A percentile compares a stretch with the other conserved stretches of the same genome.
phyloP scores from a whole-genome alignment of 30 jellyfish, hydroid and myxozoan genomes.

The Phacellophora camtschatica region DNA sequence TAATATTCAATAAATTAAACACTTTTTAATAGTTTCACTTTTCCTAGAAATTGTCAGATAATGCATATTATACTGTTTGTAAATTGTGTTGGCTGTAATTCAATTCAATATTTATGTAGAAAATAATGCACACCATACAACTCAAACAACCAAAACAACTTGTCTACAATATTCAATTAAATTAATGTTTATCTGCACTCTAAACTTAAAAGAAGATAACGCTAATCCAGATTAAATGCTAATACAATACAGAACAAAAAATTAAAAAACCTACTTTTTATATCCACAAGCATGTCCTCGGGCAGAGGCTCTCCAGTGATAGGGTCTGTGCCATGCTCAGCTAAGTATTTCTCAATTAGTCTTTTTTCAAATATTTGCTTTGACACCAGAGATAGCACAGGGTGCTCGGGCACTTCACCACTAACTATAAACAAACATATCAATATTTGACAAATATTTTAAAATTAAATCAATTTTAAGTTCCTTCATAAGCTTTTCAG shows the following conservation, averaged over 20 bases:
- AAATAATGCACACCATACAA: too few relatives aligned
- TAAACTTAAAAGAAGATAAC: too few relatives aligned
- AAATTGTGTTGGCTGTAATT: too few relatives aligned
- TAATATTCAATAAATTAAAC: not conserved
- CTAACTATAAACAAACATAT: slow-evolving; percentile 86
- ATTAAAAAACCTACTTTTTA: slow-evolving; percentile 76
- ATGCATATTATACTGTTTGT: not conserved
- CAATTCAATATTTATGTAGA: too few relatives aligned
- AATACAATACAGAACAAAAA: too few relatives aligned
- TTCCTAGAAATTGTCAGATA: not conserved
- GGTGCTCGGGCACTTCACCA: slow-evolving; percentile 99
- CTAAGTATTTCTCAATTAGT: slow-evolving; percentile 84
- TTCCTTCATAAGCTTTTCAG: not conserved
- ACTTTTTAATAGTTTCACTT: not conserved
- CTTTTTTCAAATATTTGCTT: slow-evolving; percentile 95
- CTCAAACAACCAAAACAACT: too few relatives aligned
- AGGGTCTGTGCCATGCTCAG: slow-evolving; percentile 98
- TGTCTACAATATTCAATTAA: too few relatives aligned
- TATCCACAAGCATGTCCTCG: slow-evolving; percentile 76
- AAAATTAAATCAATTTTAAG: not conserved
- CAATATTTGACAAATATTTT: not conserved
- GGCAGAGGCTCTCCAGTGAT: slow-evolving; percentile 90
- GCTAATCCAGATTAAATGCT: too few relatives aligned
- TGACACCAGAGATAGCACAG: slow-evolving; percentile 93
- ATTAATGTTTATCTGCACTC: too few relatives aligned